Evolutionary conservation across 2,797 vertebrate species (phyloP).

Genomic region (Eulemur coronatus): DNA sequence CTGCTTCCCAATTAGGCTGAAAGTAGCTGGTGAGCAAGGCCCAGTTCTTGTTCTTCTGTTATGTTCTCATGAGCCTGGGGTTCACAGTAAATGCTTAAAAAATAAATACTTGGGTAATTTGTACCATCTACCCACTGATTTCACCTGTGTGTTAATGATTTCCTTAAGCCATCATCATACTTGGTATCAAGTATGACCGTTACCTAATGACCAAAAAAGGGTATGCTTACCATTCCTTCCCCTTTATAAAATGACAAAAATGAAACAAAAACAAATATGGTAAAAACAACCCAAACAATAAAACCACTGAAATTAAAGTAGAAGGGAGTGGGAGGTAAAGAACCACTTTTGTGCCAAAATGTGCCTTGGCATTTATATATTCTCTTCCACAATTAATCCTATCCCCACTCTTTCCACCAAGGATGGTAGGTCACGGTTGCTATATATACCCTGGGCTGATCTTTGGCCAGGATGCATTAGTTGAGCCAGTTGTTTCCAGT

Average conservation of each 20-base stretch:
- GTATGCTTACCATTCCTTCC: background rate
- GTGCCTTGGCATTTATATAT: background rate
- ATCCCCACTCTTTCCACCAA: background rate
- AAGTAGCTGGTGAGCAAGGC: background rate
- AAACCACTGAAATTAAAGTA: background rate
- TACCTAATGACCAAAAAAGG: background rate
- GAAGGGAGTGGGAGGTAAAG: background rate
- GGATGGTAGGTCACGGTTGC: rapidly evolving
- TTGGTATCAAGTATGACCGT: background rate
- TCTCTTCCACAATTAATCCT: background rate
- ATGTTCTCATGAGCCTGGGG: background rate
- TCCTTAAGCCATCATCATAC: background rate
- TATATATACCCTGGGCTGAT: rapidly evolving
- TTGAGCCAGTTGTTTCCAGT: background rate
- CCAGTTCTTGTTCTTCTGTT: background rate
- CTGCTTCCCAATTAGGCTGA: background rate
- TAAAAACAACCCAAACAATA: background rate
- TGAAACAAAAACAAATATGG: background rate
- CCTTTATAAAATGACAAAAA: background rate
- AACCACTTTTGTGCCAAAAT: background rate
- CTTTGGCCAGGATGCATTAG: background rate
- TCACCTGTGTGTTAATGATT: background rate
- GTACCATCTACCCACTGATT: background rate
- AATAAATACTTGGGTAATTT: background rate
- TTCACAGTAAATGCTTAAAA: background rate